Base-by-base conservation (phyloP, 2,113 vertebrate species). In the Larimichthys crocea region DNA sequence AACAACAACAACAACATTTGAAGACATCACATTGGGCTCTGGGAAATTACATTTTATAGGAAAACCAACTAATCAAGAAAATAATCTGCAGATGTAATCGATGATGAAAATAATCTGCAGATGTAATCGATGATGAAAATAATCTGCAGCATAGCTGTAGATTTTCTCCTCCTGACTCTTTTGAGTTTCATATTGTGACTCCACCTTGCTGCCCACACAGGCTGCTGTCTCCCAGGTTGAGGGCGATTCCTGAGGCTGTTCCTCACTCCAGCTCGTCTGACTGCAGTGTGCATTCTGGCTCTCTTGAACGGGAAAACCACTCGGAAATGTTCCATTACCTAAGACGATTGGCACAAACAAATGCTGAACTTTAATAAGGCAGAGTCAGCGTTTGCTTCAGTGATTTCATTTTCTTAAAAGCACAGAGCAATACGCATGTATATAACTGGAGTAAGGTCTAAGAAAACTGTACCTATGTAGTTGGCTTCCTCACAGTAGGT, bases 161-260 rank as follows among this genome's bases (percentile, higher is more conserved):
- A 29, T 48, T 1, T 11, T 29, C 40, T 14, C 24, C 42, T 40
- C 10, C 9, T 49, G 3, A 67, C 48, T 35, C 48, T 64, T 63
- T 6, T 9, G 15, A 19, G 24, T 57, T 42, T 0, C 3, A 4
- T 53, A 0, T 22, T 26, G 4, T 17, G 70, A 44, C 52, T 53
- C 0, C 78, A 95, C 95, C 95, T 96, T 95, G 93, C 92, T 94
- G 84, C 93, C 94, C 57, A 95, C 92, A 64, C 93, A 95, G 78
- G 92, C 89, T 19, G 92, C 89, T 7, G 92, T 87, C 75, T 94
- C 94, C 95, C 95, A 96, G 69, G 93, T 62, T 0, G 91, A 85
- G 24, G 94, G 88, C 0, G 86, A 67, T 29, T 95, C 93, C 69
- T 93, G 94, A 29, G 90, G 61, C 48, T 86, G 86, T n/a, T 95